Evolutionary conservation across 2,113 vertebrate genomes (phyloP).

Genomic region (Apodemus sylvaticus): DNA sequence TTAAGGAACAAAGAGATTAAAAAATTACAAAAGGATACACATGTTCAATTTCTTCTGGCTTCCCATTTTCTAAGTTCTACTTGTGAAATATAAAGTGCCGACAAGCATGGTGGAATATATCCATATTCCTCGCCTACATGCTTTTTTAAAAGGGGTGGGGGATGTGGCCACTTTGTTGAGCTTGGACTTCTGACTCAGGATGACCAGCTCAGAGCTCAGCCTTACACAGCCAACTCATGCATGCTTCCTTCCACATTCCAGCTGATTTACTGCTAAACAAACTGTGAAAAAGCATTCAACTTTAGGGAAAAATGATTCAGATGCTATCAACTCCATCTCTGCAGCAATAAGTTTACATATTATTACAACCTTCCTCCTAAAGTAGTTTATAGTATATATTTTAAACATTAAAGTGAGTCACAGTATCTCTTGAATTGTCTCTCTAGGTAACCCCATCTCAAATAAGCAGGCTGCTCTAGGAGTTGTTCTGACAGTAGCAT

Average conservation of each 20-base stretch:
- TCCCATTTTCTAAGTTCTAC: slow-evolving; percentile 1
- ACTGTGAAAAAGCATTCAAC: background rate
- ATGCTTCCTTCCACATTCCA: background rate
- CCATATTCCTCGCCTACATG: background rate
- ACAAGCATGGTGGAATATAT: background rate
- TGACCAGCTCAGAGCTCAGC: background rate
- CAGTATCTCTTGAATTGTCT: slow-evolving; percentile 16
- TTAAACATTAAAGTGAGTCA: slow-evolving; percentile 40
- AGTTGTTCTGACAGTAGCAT: background rate
- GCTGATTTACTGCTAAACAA: slow-evolving; percentile 19
- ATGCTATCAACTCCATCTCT: background rate
- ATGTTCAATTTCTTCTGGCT: slow-evolving; percentile 30
- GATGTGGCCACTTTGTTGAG: background rate
- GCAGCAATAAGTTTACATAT: background rate
- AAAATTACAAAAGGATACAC: slow-evolving; percentile 17
- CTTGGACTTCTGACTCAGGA: background rate
- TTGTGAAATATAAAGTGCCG: background rate
- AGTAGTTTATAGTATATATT: background rate
- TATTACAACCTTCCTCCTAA: slow-evolving; percentile 21
- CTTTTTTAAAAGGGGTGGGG: background rate
- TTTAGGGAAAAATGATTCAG: background rate
- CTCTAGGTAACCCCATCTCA: background rate
- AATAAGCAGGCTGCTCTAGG: slow-evolving; percentile 5
- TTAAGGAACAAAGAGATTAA: slow-evolving; percentile 10
- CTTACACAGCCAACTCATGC: background rate